phyloP scores from a whole-genome alignment of 2,888 invertebrate genomes.

The Acanthosoma haemorrhoidale region DNA sequence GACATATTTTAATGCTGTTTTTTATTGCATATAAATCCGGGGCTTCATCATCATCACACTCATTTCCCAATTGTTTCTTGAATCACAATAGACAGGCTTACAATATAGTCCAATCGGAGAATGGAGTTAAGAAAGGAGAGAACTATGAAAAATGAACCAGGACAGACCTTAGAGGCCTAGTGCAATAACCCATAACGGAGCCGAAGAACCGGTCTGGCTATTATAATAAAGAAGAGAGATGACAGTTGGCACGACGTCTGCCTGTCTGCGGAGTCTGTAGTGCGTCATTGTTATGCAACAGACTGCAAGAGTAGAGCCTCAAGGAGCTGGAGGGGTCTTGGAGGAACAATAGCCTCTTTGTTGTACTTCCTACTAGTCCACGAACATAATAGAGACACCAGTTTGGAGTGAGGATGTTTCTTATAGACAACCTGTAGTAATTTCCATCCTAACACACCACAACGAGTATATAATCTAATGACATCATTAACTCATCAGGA shows the following conservation, averaged over 20 bases:
- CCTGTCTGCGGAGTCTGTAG: neutral
- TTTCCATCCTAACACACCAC: no score
- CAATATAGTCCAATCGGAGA: no score
- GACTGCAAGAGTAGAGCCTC: neutral
- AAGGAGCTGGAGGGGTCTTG: neutral
- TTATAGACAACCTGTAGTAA: no score
- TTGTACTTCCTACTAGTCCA: neutral
- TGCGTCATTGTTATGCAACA: neutral
- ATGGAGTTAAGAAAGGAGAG: neutral
- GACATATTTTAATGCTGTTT: no score
- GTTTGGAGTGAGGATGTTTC: no score
- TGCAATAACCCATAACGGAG: conserved; percentile 8
- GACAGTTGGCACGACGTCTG: neutral
- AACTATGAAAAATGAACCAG: neutral
- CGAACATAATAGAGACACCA: no score
- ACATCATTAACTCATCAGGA: no score
- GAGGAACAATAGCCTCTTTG: neutral
- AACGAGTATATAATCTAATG: no score
- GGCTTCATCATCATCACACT: no score
- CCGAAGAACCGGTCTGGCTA: neutral
- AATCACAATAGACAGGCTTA: no score
- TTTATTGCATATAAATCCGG: no score
- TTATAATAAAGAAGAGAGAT: neutral
- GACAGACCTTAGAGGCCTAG: neutral
- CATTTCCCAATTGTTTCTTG: no score